Base-by-base conservation (phyloP, 2,797 vertebrate species). In the Dermochelys coriacea region DNA sequence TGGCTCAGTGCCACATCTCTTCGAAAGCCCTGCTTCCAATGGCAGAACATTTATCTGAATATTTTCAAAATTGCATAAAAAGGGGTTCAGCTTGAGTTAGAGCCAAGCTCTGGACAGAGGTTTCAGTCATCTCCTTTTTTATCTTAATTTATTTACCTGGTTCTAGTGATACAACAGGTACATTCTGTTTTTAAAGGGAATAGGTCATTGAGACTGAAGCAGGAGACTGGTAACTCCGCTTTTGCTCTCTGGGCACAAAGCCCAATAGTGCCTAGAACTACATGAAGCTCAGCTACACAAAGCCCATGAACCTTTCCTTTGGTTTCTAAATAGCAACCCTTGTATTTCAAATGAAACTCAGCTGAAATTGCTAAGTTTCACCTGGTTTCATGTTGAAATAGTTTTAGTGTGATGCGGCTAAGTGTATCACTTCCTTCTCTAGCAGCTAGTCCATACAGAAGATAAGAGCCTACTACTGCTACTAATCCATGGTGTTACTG, bases 381-480 rank as follows among this genome's bases (percentile, higher is more conserved):
- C 15, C 1, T 4, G 1, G 31, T 96, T 93, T 92, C 78, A 8
- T 5, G 18, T 59, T 34, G 75, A 75, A 82, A 75, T 0, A 0
- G 16, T 81, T 82, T 64, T 37, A 82, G 23, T 50, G 31, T 16
- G 37, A 81, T 1, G 2, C 29, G 78, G 34, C 12, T 31, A 25
- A 41, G 8, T 81, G 31, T 21, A 77, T 10, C 0, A 0, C 54
- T 87, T 78, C 37, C 81, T 87, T 27, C 54, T 75, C 54, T 74
- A 80, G 83, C 50, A 74, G 16, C 8, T 19, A 21, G 10, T 54
- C n/a, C 83, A 84, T 50, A 74, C 25, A 47, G 49, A 59, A 85
- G 27, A 83, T n/a, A 87, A 82, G 14, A 18, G 37, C 2, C 74
- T 0, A 0, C 27, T 0, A 0, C 21, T 64, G 47, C n/a, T n/a